These are phyloP conservation scores for Ectropis grisescens DNA, from an alignment of 1,140 invertebrate species.

Conservation along the genomic window DNA sequence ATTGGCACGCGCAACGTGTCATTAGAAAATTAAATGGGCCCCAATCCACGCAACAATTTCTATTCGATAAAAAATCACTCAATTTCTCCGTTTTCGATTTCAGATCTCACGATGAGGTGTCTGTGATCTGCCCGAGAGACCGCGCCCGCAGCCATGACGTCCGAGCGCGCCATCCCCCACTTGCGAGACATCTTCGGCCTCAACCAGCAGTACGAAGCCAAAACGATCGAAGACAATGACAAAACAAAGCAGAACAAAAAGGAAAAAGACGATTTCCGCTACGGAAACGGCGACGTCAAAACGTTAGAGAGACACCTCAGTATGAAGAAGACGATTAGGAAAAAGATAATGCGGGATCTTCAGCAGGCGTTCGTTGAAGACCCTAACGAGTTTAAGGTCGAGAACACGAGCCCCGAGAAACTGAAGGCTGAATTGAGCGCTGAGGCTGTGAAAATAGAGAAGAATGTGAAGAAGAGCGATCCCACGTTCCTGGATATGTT, in stretches of 20 bases:
- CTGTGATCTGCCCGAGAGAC: conserved; percentile 32
- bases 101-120: conserved; percentile 54
- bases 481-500: conserved; percentile 80
- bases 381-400: conserved; percentile 79
- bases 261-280: conserved; percentile 75
- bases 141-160: conserved; percentile 56
- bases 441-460: conserved; percentile 77
- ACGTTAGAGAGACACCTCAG: conserved; percentile 85
- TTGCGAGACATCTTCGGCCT: conserved; percentile 78
- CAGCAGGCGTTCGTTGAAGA: conserved; percentile 83
- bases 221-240: conserved; percentile 63
- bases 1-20: not conserved
- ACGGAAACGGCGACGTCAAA: conserved; percentile 79
- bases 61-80: conserved; percentile 1
- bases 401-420: conserved; percentile 77
- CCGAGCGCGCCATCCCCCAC: conserved; percentile 77
- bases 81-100: conserved; percentile 21
- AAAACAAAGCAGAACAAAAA: conserved; percentile 72
- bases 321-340: conserved; percentile 89
- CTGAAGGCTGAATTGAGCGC: conserved; percentile 77
- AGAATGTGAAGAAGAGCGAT: conserved; percentile 73
- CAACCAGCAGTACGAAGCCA: conserved; percentile 53
- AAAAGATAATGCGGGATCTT: conserved; percentile 88
- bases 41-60: conserved; percentile 1
- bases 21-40: no score